A percentile compares a stretch with the other conserved stretches of the same genome.
These are phyloP conservation scores for Sphaerophoria taeniata DNA, from an alignment of 2,888 invertebrate genomes.

Conservation along the genomic window DNA sequence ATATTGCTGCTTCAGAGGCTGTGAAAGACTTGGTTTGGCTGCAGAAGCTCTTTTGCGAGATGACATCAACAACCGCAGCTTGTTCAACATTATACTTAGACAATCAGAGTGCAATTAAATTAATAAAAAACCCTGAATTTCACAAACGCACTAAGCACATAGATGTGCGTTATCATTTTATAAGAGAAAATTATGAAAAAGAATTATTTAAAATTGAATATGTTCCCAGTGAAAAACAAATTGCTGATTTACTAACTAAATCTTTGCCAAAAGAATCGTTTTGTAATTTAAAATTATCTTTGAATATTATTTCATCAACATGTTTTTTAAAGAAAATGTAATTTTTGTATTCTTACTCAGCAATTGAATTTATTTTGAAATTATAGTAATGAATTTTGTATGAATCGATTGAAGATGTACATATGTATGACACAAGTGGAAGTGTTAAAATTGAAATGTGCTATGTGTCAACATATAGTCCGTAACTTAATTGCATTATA, in stretches of 20 bases:
- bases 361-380: too few relatives aligned
- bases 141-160: constrained; percentile 6
- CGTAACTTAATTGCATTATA: too few relatives aligned
- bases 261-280: neutral
- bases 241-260: constrained; percentile 12
- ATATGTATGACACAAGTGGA: too few relatives aligned
- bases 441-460: too few relatives aligned
- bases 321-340: too few relatives aligned
- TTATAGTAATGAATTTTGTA: too few relatives aligned
- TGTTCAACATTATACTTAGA: constrained; percentile 7
- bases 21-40: constrained; percentile 69
- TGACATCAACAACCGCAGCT: neutral
- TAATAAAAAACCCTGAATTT: neutral
- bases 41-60: constrained; percentile 3
- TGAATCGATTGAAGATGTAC: too few relatives aligned
- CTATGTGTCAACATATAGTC: too few relatives aligned
- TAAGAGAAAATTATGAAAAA: neutral
- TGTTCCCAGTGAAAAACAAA: constrained; percentile 17
- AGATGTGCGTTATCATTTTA: constrained; percentile 26
- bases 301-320: too few relatives aligned
- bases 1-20: constrained; percentile 69
- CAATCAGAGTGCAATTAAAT: constrained; percentile 4
- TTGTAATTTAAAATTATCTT: constrained; percentile 13
- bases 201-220: constrained; percentile 18
- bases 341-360: too few relatives aligned